Base-by-base conservation (phyloP, 23 tunicate genomes). In the Pegea sp. region DNA sequence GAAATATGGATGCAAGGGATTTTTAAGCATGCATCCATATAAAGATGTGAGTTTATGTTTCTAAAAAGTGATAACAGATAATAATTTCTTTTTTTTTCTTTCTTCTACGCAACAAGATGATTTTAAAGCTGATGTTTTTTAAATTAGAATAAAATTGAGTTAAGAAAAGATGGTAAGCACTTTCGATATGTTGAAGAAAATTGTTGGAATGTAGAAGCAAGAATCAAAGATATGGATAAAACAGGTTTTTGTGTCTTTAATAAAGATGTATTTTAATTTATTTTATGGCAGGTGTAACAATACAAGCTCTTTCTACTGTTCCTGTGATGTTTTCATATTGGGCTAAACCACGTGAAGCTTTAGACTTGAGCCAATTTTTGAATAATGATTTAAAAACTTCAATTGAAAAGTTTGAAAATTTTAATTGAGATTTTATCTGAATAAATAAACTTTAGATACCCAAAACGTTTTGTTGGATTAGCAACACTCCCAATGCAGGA, bases 261-360 rank as follows among this genome's bases (percentile, higher is more conserved):
- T 50, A 6, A 19, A 23, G 20, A 50, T 11, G 21, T 11, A 19
- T 46, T 43, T 61, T 48, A 48, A 62, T 4, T 62, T 62, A 5
- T 48, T 30, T 24, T 23, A 3, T 28, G 20, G 2, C 28, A 65
- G 93, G 80, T 28, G 97, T 87, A 0, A 48, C 65, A 18, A 67
- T 87, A n/a, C 97, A 87, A 70, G 97, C 64, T 29, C 54, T 87
- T 30, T 76, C 89, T 29, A 87, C 97, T 0, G 97, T 87, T 2
- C 97, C 97, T 0, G 97, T 87, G 30, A 87, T 87, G 97, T 87
- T 87, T 64, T 60, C 67, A 34, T 87, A 87, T 52, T 87, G 79
- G 79, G 97, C 97, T 1, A 87, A 87, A 60, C 69, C 88, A 25
- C 58, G 60, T 29, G 86, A 87, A 31, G 66, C 89, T 3, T 31